phyloP scores from a whole-genome alignment of 2,888 invertebrate species.

The Proisotoma minuta region DNA sequence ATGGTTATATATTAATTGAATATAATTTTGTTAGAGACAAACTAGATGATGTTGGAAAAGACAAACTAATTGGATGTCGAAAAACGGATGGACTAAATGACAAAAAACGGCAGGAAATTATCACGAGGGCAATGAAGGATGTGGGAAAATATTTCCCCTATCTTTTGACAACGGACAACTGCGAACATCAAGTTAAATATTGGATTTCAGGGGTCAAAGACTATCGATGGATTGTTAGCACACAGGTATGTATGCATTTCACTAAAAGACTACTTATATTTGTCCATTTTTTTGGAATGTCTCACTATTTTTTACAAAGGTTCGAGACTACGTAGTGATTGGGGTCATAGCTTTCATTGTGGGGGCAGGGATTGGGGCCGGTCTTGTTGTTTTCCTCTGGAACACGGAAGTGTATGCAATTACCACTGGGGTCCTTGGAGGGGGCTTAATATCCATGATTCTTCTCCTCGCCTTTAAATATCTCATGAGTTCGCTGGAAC shows the following conservation, averaged over 20 bases:
- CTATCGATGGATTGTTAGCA: conserved; percentile 14
- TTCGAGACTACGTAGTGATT: conserved; percentile 13
- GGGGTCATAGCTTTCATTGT: conserved; percentile 1
- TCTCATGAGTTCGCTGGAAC: conserved; percentile 11
- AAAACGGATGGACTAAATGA: conserved; percentile 4
- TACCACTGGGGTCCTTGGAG: background rate
- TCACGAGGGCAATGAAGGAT: conserved; percentile 10
- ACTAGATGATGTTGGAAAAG: conserved; percentile 10
- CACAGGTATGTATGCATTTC: conserved; percentile 10
- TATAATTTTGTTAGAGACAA: conserved; percentile 5
- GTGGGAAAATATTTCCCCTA: conserved; percentile 18
- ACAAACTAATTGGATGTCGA: conserved; percentile 12
- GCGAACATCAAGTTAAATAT: conserved; percentile 23
- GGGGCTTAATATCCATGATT: background rate
- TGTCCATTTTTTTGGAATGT: no score
- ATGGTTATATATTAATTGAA: background rate
- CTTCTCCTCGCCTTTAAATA: conserved; percentile 12
- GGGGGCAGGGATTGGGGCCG: conserved; percentile 9
- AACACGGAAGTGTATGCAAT: conserved; percentile 4
- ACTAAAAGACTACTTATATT: no score
- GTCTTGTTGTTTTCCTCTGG: background rate
- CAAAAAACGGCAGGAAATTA: conserved; percentile 5
- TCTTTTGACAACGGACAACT: conserved; percentile 19
- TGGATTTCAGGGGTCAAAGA: conserved; percentile 18
- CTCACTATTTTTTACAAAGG: conserved; percentile 7